These are phyloP conservation scores for Phoxinus dragarum DNA, from an alignment of 2,797 vertebrate genomes.

Conservation along the genomic window DNA sequence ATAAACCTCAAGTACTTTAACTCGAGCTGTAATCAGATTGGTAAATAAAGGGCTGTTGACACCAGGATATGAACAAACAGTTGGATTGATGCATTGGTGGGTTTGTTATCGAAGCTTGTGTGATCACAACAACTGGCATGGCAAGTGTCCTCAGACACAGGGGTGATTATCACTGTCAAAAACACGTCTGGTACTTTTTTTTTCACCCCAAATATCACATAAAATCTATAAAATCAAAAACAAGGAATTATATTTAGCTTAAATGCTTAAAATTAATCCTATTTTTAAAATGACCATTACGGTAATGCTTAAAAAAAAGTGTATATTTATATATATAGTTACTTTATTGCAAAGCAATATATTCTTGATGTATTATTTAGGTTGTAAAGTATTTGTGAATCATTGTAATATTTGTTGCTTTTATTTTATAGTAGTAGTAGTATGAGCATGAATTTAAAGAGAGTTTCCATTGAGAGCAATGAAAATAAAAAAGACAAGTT, in stretches of 20 bases:
- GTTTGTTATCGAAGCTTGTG: slow-evolving; percentile 13
- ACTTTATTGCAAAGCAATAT: neutral
- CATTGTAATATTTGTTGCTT: neutral
- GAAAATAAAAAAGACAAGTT: neutral
- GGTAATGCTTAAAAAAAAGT: neutral
- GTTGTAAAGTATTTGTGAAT: neutral
- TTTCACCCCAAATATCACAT: neutral
- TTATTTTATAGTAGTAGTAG: neutral
- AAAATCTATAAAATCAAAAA: neutral
- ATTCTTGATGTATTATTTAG: neutral
- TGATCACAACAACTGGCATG: slow-evolving; percentile 29
- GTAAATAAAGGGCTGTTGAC: slow-evolving; percentile 35
- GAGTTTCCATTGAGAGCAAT: neutral
- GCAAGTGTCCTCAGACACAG: slow-evolving; percentile 1
- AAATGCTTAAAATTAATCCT: neutral
- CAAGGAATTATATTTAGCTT: neutral
- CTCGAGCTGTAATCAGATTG: slow-evolving; percentile 4
- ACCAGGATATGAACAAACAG: neutral
- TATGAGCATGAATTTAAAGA: neutral
- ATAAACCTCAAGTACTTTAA: slow-evolving; percentile 52
- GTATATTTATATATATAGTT: neutral
- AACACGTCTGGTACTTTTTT: neutral
- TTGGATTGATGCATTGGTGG: neutral
- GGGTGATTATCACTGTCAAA: neutral
- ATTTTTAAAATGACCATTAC: neutral